phyloP scores from a whole-genome alignment of 2,113 vertebrate genomes.

The Mellivora capensis region DNA sequence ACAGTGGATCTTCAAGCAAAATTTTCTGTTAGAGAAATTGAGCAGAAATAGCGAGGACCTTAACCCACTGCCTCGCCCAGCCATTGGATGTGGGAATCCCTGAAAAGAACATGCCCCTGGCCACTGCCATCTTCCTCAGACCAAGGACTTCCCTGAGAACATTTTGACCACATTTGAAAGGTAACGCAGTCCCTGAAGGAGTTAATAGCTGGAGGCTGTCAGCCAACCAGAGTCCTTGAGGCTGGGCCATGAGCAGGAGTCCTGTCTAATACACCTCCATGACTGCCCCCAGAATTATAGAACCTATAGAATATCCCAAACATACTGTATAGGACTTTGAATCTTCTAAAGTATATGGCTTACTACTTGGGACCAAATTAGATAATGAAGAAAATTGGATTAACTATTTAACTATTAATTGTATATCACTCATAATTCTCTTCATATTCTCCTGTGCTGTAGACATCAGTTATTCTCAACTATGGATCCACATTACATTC shows the following conservation, averaged over 20 bases:
- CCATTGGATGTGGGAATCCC: background rate
- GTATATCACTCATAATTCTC: background rate
- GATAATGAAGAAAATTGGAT: background rate
- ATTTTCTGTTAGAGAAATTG: background rate
- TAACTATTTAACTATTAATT: background rate
- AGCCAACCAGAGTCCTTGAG: background rate
- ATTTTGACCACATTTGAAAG: background rate
- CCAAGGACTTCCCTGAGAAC: too few species aligned
- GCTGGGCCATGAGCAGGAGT: too few species aligned
- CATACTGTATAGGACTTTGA: background rate
- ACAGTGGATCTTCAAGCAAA: background rate
- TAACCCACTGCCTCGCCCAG: background rate
- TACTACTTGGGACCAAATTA: background rate
- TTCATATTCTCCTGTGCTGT: background rate
- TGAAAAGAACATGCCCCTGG: background rate
- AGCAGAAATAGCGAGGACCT: background rate
- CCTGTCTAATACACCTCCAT: background rate
- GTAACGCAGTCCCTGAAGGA: background rate
- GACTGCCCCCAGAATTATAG: background rate
- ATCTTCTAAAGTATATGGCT: background rate
- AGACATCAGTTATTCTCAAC: background rate
- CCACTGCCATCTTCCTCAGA: background rate
- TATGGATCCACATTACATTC: background rate
- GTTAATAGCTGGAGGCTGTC: background rate
- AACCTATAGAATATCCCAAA: background rate